Percentiles rank a stretch among this genome's conserved stretches.
These are phyloP conservation scores for Alectoris magna DNA, from an alignment of 2,797 vertebrate genomes.

Conservation along the genomic window DNA sequence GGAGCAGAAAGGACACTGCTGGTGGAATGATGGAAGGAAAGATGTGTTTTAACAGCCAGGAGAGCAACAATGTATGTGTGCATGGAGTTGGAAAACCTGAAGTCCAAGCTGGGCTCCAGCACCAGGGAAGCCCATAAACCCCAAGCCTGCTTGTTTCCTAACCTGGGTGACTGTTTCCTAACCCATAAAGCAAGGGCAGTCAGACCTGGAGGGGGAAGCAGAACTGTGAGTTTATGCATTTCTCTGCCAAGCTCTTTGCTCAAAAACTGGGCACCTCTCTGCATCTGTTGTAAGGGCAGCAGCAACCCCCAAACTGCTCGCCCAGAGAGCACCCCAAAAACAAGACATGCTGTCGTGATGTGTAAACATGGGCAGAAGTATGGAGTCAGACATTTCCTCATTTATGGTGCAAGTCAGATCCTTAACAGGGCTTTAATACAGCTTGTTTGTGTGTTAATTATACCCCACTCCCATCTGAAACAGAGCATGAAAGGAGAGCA, in stretches of 20 bases:
- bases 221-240: not conserved
- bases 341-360: not conserved
- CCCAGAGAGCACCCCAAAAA: not conserved
- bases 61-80: fast-evolving
- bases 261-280: not conserved
- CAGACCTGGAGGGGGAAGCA: not conserved
- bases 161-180: not conserved
- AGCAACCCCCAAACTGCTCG: not conserved
- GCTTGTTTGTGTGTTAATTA: slow-evolving; percentile 73
- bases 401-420: slow-evolving; percentile 49
- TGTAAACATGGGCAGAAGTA: slow-evolving; percentile 6
- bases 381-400: slow-evolving; percentile 32
- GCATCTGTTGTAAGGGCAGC: not conserved
- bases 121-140: not conserved
- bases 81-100: not conserved
- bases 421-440: slow-evolving; percentile 66
- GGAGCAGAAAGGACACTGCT: not conserved
- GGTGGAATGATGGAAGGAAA: not conserved
- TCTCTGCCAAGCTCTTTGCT: not conserved
- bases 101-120: not conserved
- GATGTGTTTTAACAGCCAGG: not conserved
- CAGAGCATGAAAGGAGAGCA: slow-evolving; percentile 72
- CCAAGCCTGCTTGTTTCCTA: not conserved
- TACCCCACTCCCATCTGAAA: slow-evolving; percentile 67
- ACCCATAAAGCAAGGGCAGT: not conserved